Conservation (phyloP, 1,140 invertebrate genomes). For the Wiebesia pumilae region DNA sequence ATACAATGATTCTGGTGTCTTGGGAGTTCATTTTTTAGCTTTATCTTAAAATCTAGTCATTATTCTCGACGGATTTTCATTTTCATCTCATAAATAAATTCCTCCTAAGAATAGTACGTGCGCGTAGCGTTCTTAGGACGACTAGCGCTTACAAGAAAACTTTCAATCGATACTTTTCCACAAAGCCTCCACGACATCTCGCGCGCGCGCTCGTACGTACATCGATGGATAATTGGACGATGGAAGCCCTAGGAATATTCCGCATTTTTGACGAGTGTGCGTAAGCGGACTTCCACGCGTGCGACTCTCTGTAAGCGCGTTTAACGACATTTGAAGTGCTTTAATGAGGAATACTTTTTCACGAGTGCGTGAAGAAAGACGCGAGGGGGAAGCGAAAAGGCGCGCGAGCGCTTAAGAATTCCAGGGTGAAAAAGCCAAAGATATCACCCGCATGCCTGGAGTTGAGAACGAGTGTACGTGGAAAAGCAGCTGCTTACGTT, state of each 20-base stretch:
- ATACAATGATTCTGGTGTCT: background rate
- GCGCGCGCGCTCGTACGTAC: background rate
- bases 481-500: constrained; percentile 47
- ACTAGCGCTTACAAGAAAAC: background rate
- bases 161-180: constrained; percentile 20
- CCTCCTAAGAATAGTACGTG: background rate
- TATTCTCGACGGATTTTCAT: constrained; percentile 3
- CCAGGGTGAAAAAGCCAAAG: constrained; percentile 49
- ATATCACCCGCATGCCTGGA: constrained; percentile 51
- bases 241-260: constrained; percentile 43
- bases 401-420: constrained; percentile 23
- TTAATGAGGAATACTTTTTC: constrained; percentile 49
- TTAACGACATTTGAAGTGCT: constrained; percentile 49
- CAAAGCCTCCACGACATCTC: background rate
- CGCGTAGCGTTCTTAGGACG: background rate
- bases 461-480: background rate
- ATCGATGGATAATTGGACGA: constrained; percentile 27
- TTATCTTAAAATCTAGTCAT: background rate
- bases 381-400: background rate
- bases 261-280: constrained; percentile 36
- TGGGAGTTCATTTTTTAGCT: background rate
- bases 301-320: background rate
- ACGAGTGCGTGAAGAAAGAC: background rate
- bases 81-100: constrained; percentile 28
- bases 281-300: background rate